Base-by-base conservation (phyloP, 2,113 vertebrate genomes). In the Cranoglanis bouderius region DNA sequence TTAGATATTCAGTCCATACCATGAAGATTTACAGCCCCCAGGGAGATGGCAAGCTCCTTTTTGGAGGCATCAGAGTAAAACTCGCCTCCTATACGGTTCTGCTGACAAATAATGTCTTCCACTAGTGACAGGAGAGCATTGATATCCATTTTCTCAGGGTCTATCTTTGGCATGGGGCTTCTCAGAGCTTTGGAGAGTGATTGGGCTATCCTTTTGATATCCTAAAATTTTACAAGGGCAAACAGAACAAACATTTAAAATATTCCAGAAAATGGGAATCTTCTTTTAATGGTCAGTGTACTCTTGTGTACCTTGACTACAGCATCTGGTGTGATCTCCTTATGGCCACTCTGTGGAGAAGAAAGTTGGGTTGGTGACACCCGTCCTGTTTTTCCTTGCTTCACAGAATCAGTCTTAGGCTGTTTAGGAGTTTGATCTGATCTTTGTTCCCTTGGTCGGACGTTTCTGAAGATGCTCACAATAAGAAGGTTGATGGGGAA, bases 401-500 rank as follows among this genome's bases (percentile, higher is more conserved):
- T 96, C 2, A 88, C 88, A 0, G 85, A 18, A 4, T 95, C 94
- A 12, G 89, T 24, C 49, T 95, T 95, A 86, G 90, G n/a, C 26
- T 91, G 92, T 85, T 93, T 93, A 4, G 91, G 90, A 63, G 88
- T 8, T 82, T 93, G 91, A 8, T 89, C 89, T 55, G 83, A 35
- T 14, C 85, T 92, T 40, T 86, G 91, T 90, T 94, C 93, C 85
- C 88, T 90, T 40, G 96, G 93, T 4, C 93, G 93, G 46, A 92
- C 88, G 75, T 97, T 98, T 93, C 97, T 96, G 95, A 99, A 99
- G 95, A 99, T 97, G 90, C 97, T 98, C 91, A 99, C 97, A 1
- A 99, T 99, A 53, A 99, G 94, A 85, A 99, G 95, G 93, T 99
- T 99, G 95, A 99, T 96, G 91, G 98, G 98, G 90, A 99, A 98